phyloP scores from a whole-genome alignment of 2,888 invertebrate species.

The Entomobrya proxima region DNA sequence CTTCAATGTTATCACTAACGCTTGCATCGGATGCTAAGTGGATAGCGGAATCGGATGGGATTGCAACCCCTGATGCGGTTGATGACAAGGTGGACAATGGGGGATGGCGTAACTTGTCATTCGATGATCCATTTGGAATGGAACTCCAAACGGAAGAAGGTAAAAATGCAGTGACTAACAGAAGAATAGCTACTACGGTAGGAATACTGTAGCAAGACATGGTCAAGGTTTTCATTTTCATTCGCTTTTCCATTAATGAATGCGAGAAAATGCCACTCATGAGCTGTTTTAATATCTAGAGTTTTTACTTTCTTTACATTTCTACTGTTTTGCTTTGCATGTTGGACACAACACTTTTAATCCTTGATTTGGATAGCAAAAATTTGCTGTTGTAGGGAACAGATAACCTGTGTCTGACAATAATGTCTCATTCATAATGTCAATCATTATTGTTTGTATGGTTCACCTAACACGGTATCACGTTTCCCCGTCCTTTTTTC shows the following conservation, averaged over 20 bases:
- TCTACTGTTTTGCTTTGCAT: no score
- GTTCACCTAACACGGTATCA: not conserved
- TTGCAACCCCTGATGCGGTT: not conserved
- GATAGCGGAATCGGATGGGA: not conserved
- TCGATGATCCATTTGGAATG: constrained; percentile 42
- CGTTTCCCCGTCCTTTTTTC: not conserved
- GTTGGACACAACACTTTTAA: no score
- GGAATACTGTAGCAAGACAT: not conserved
- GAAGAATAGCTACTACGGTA: not conserved
- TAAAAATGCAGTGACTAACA: not conserved
- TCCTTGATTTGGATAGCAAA: no score
- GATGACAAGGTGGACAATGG: not conserved
- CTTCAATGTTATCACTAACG: not conserved
- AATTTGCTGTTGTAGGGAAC: no score
- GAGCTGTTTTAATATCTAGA: no score
- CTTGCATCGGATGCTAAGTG: not conserved
- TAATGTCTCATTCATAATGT: no score
- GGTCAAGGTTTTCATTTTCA: constrained; percentile 7
- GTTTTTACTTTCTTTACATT: no score
- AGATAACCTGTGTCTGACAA: no score
- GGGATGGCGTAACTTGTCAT: constrained; percentile 18
- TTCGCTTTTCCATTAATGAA: constrained; percentile 7
- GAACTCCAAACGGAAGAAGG: constrained; percentile 17
- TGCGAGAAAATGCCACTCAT: not conserved
- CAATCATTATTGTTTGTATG: no score